Percentiles rank a stretch among this genome's conserved stretches.
Conservation (phyloP, 1,140 invertebrate genomes). For the Drosophila jambulina region DNA sequence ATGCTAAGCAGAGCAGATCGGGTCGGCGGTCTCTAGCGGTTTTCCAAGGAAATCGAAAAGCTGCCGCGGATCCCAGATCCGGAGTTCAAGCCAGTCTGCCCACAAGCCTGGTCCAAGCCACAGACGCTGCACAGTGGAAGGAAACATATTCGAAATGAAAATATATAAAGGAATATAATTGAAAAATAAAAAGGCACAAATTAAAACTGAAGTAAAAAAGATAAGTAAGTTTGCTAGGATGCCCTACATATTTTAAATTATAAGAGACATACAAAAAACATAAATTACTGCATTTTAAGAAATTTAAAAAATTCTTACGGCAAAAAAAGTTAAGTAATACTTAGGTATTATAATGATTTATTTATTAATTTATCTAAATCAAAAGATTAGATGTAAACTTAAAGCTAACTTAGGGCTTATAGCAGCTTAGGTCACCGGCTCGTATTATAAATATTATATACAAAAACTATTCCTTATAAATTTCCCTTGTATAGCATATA, state of each 20-base stretch:
- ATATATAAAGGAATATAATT: background rate
- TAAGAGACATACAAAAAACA: background rate
- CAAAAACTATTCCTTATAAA: background rate
- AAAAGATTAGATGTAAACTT: too few relatives aligned
- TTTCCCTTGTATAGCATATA: background rate
- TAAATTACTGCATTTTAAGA: background rate
- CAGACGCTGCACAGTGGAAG: conserved; percentile 38
- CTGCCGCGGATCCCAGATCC: conserved; percentile 41
- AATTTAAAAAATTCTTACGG: background rate
- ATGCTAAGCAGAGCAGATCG: conserved; percentile 58
- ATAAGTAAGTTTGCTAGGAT: background rate
- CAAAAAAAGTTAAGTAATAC: background rate
- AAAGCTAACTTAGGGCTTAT: too few relatives aligned
- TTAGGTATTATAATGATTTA: background rate
- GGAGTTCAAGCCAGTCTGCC: conserved; percentile 50
- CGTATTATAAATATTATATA: background rate
- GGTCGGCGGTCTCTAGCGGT: conserved; percentile 75
- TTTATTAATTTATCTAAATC: too few relatives aligned
- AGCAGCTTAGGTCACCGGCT: too few relatives aligned
- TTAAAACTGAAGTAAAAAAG: background rate
- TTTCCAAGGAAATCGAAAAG: conserved; percentile 82
- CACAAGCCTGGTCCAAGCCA: conserved; percentile 41
- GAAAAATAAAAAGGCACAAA: accelerated
- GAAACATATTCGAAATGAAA: background rate
- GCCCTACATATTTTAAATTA: background rate